phyloP scores from a whole-genome alignment of 2,797 vertebrate species.

The Lemur catta region DNA sequence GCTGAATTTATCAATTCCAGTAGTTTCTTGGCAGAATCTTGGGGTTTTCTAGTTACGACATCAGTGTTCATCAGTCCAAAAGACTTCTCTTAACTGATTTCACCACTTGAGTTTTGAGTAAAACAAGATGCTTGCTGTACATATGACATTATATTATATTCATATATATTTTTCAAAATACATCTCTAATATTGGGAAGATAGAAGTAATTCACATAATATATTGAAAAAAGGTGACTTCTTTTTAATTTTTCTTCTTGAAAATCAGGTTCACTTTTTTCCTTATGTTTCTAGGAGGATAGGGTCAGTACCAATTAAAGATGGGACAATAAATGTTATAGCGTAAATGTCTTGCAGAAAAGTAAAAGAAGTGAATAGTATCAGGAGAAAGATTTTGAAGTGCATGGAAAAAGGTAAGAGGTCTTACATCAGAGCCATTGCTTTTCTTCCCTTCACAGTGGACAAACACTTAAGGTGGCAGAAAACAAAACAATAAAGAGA shows the following conservation, averaged over 20 bases:
- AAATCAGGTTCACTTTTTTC: background rate
- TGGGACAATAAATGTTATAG: background rate
- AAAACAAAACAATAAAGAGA: background rate
- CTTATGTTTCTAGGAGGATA: background rate
- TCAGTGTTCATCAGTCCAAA: background rate
- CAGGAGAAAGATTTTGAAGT: background rate
- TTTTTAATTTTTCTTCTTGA: background rate
- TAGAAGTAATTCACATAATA: background rate
- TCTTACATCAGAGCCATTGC: accelerated
- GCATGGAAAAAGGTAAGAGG: accelerated
- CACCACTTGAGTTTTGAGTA: background rate
- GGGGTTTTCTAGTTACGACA: too few species aligned
- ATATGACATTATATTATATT: background rate
- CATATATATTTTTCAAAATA: background rate
- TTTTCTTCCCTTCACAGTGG: background rate
- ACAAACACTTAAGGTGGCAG: background rate
- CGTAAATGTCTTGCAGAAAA: background rate
- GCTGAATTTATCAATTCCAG: too few species aligned
- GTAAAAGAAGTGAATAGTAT: background rate
- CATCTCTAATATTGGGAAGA: background rate
- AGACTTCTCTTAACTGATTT: background rate
- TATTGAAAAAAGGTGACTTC: background rate
- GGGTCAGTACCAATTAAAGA: background rate
- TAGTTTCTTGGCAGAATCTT: too few species aligned
- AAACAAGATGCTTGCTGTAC: background rate